Evolutionary conservation across 2,797 vertebrate species (phyloP), one percentile per base, ranked within the genome.

Genomic region (Gobionotothen gibberifrons): DNA sequence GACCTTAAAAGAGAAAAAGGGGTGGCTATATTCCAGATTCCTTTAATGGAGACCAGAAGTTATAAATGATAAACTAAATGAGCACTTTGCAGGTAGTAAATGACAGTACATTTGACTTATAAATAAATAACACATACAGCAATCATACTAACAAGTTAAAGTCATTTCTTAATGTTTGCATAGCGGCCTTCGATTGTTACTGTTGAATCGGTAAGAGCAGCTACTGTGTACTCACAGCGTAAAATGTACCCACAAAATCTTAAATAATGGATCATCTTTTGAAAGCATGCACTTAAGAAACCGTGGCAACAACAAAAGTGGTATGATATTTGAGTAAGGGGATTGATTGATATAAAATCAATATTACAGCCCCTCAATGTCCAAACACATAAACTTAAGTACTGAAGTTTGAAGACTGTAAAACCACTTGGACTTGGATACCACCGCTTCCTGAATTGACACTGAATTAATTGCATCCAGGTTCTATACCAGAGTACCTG

Each of bases 251-350:
- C 29, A 19, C 49, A 69, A 64, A 51, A 70, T n/a, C 67, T n/a
- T 78, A 40, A 85, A 81, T 79, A 76, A 77, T 77, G 70, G 63
- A 79, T 84, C 32, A 3, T 81, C 48, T 78, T 78, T 57, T 80
- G 58, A 78, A 76, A 83, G 65, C 72, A 59, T 73, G 69, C 55
- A 71, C 54, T 76, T 70, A 58, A 72, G 75, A 72, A 74, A 61
- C 65, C 57, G 19, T 36, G 44, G 22, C 52, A 68, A 72, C 69
- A 76, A n/a, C 2, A 12, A 26, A 9, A 58, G 46, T 17, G 22
- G 26, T 21, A 7, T 36, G 9, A 5, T 22, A 3, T n/a, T 15
- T 36, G 17, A 67, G 26, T 19, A 17, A 32, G 36, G 39, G n/a
- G 17, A 51, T 51, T 9, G 43, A 52, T 44, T 15, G 9, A 16